Base-by-base conservation (phyloP, 2,888 invertebrate genomes). In the Perdita meconis region DNA sequence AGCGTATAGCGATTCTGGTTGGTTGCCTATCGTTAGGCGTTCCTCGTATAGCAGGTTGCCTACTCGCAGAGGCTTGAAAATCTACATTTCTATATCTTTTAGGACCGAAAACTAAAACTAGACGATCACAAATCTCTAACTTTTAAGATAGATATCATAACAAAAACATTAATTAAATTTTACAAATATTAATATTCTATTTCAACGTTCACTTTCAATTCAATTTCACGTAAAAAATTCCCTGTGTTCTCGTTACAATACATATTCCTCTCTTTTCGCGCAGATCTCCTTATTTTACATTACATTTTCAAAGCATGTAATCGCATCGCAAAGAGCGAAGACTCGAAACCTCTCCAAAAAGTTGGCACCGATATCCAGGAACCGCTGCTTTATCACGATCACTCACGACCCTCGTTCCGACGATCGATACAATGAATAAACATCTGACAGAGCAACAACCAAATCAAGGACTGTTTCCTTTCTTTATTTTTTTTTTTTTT, bases 401-500 rank as follows among this genome's bases (percentile, higher is more conserved):
- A 53, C 71, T 65, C 59, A n/a, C 22, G 36, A 5, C 44, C 40
- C 53, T 24, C 42, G 10, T 47, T 60, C 42, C 63, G 67, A 63
- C 73, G 64, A 68, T 64, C 68, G 65, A 61, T 53, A 42, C 53
- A 51, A 71, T 71, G 56, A 75, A 84, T 84, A 84, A 84, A 84
- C 70, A 80, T 84, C 16, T 83, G 67, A 84, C 26, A 66, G 30
- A 78, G 69, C 50, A 84, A 82, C 84, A 71, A 80, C 63, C 66
- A 73, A 81, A 81, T 71, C 66, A 77, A 80, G 75, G 57, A 71
- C 34, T n/a, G n/a, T n/a, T n/a, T n/a, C n/a, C n/a, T n/a, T n/a
- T n/a, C n/a, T n/a, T n/a, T n/a, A n/a, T n/a, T n/a, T n/a, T n/a
- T n/a, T n/a, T n/a, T 51, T 56, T 71, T 38, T 40, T 57, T 70